Evolutionary conservation across 2,888 invertebrate species (phyloP).

Genomic region (Pseudococcus jackbeardsleyi): DNA sequence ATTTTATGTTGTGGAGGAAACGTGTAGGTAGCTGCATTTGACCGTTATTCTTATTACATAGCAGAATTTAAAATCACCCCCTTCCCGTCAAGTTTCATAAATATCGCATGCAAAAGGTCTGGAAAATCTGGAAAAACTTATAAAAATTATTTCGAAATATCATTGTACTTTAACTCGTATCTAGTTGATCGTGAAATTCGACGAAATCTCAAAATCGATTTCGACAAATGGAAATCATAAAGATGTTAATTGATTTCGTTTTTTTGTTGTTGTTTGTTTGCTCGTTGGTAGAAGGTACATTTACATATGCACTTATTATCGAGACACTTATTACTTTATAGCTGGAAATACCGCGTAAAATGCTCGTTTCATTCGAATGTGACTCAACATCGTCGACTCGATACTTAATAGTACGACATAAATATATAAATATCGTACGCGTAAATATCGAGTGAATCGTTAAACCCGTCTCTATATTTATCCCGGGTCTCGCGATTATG

Average conservation of each 20-base stretch:
- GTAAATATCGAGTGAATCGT: constrained; percentile 31
- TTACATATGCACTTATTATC: neutral
- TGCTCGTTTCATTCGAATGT: neutral
- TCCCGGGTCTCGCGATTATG: neutral
- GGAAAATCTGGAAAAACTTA: too few species aligned
- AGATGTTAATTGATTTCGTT: neutral
- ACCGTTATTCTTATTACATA: too few species aligned
- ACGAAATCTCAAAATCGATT: neutral
- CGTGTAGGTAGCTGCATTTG: too few species aligned
- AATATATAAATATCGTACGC: neutral
- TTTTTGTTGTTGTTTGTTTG: neutral
- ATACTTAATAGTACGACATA: neutral
- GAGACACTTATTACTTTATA: neutral
- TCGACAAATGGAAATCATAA: neutral
- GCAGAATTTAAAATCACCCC: too few species aligned
- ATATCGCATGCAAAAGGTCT: too few species aligned
- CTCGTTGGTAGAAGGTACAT: neutral
- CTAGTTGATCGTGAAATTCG: too few species aligned
- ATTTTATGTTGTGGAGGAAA: too few species aligned
- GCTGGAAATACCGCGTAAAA: neutral
- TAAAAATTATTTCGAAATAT: too few species aligned
- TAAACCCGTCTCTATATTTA: constrained; percentile 19
- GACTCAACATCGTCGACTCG: neutral
- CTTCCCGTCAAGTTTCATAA: too few species aligned
- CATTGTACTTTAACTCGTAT: too few species aligned